Evolutionary conservation across 2,888 invertebrate species (phyloP), one percentile per base, ranked within the genome.

Genomic region (Drosophila maculinotata): DNA sequence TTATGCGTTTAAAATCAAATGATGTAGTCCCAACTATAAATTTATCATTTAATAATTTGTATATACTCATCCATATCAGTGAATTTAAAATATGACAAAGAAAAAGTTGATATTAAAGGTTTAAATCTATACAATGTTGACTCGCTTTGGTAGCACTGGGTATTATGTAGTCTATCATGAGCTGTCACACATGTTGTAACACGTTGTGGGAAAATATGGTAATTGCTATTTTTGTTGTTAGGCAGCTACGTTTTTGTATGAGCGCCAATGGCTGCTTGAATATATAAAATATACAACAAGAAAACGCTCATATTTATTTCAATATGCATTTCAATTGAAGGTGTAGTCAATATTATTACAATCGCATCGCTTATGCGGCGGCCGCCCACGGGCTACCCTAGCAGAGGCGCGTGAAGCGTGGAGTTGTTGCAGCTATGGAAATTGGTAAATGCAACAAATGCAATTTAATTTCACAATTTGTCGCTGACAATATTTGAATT

Each of bases 331-430:
- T 59, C 45, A 74, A 64, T 53, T 41, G 67, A 47, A 60, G 58
- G 49, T 76, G 72, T 56, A 44, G 58, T 60, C 63, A 56, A 77
- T 66, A 66, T 70, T 73, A 58, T 62, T 51, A 48, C 64, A 45
- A 49, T 54, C 33, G 69, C 52, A 25, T 15, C 10, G 14, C 28
- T 47, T 51, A 47, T 42, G 42, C 52, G 38, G 33, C 51, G 33
- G 33, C 26, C 6, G n/a, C 4, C 35, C 30, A 20, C n/a, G 30
- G 23, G 35, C 9, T 12, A 9, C 1, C 9, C 12, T 15, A 44
- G 1, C 5, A 3, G 20, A 20, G 2, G 38, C 8, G n/a, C n/a
- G 9, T 3, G 38, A 14, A 23, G 33, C 28, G 14, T n/a, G 1
- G 7, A 8, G n/a, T 26, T 45, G 38, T n/a, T 20, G 57, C 14